These are phyloP conservation scores for Aphis craccivora DNA, from an alignment of 1,140 invertebrate species.

Conservation along the genomic window DNA sequence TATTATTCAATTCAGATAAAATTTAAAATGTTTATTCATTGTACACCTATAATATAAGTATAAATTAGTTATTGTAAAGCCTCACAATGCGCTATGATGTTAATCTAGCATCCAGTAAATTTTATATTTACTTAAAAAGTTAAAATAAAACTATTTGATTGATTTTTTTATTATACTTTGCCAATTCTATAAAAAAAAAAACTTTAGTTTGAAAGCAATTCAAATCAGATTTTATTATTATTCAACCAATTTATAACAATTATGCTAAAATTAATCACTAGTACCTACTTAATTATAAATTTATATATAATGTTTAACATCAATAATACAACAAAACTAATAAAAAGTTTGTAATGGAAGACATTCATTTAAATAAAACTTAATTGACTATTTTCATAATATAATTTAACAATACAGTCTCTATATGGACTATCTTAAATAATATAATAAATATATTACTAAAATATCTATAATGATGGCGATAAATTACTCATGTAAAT, in stretches of 20 bases:
- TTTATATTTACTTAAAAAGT: neutral
- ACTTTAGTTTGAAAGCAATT: neutral
- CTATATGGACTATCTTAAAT: slow-evolving; percentile 12
- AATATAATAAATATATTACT: neutral
- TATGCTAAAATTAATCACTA: slow-evolving; percentile 18
- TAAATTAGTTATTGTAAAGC: neutral
- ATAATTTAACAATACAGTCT: neutral
- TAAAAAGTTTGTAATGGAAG: slow-evolving; percentile 10
- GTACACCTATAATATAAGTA: neutral
- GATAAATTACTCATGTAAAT: slow-evolving; percentile 77
- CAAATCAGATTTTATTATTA: neutral
- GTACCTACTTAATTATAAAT: slow-evolving; percentile 6
- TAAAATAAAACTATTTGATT: neutral
- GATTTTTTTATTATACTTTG: neutral
- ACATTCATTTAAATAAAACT: neutral
- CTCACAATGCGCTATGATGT: neutral
- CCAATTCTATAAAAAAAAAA: neutral
- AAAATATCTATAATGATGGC: slow-evolving; percentile 48
- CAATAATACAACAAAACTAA: slow-evolving; percentile 17
- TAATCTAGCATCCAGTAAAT: neutral
- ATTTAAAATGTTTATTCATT: neutral
- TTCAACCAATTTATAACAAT: slow-evolving; percentile 18
- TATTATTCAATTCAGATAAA: too few relatives aligned
- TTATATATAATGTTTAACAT: neutral
- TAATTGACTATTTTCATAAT: neutral